These are phyloP conservation scores for Drosophila setosimentum DNA, from an alignment of 2,888 invertebrate species.

Conservation along the genomic window DNA sequence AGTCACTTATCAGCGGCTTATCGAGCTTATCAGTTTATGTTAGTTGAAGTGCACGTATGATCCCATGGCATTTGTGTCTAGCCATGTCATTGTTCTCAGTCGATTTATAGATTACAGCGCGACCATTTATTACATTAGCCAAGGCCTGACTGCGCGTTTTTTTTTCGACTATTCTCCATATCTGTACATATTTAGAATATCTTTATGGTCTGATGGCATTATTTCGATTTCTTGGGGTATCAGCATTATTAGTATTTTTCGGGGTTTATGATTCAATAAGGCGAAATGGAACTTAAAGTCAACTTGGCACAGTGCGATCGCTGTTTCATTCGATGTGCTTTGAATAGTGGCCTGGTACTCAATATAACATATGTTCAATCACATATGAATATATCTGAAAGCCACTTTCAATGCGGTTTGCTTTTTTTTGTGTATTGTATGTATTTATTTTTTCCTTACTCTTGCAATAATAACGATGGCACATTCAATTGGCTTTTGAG, in stretches of 20 bases:
- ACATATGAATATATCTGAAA: neutral
- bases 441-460: neutral
- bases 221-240: constrained; percentile 26
- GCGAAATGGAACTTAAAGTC: neutral
- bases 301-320: neutral
- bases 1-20: constrained; percentile 48
- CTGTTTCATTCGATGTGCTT: neutral
- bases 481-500: constrained; percentile 44
- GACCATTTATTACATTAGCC: constrained; percentile 40
- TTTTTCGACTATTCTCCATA: constrained; percentile 1
- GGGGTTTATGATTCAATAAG: neutral
- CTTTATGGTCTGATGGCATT: constrained; percentile 20
- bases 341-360: neutral
- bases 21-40: constrained; percentile 42
- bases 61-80: constrained; percentile 45
- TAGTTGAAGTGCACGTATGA: constrained; percentile 47
- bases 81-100: constrained; percentile 63
- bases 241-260: constrained; percentile 23
- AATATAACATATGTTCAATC: neutral
- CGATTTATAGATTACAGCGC: constrained; percentile 38
- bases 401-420: neutral
- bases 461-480: constrained; percentile 22
- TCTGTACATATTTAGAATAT: constrained; percentile 5
- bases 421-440: neutral
- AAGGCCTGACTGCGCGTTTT: constrained; percentile 20